Evolutionary conservation across 2,797 vertebrate species (phyloP), one percentile per base, ranked within the genome.

Genomic region (Enteromius radiatus): DNA sequence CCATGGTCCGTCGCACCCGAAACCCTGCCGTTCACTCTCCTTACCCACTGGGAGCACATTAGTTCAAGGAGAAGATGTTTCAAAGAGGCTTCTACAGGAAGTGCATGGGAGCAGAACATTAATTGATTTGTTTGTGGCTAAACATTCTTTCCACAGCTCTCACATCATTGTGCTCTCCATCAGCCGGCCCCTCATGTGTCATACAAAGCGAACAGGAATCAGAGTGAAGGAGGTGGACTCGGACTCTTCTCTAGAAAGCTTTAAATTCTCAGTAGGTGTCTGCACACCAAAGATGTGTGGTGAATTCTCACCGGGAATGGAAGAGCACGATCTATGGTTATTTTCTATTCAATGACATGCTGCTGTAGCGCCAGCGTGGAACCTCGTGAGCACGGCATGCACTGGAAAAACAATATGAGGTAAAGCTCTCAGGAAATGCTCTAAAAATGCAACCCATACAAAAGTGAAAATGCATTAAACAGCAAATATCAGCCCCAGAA

Each of bases 321-420:
- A 47, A 63, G 14, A 63, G 79, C 28, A 59, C 19, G 4, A 56
- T 61, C 41, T 33, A 81, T 15, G 19, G 54, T 73, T 61, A 61
- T 59, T 80, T 63, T 80, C 54, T 80, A 71, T 80, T 69, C 78
- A 80, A 5, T 54, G 10, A 41, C 68, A 81, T 61, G 68, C 41
- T 14, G 54, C 38, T 33, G 3, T 19, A 61, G 7, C 14, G 3
- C 17, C 67, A 71, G 52, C 4, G 7, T 45, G 23, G n/a, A 80
- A 45, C 64, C 63, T 65, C 36, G 10, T 19, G 64, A 69, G 38
- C 49, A 28, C 43, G 26, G 15, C 11, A 7, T 43, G 23, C 78
- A 45, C 65, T n/a, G 11, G 36, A 73, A 73, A 45, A 43, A 71
- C 54, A 81, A 73, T 15, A 73, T 23, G 79, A n/a, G 36, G 23